Percentiles rank a stretch among this genome's conserved stretches.
Conservation (phyloP, 2,113 vertebrate genomes). For the Nestor notabilis region DNA sequence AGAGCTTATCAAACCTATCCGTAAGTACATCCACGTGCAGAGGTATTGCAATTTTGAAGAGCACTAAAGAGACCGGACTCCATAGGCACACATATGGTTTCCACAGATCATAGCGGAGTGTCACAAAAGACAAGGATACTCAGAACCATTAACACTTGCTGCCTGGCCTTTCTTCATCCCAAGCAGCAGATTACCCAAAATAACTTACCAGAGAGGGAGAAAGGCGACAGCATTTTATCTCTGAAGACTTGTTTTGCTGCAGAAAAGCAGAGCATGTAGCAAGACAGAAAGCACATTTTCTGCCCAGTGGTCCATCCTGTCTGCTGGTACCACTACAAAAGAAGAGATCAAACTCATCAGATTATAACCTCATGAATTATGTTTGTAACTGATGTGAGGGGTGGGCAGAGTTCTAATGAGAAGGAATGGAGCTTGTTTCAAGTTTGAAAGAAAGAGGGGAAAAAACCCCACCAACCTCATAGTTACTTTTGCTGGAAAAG, state of each 20-base stretch:
- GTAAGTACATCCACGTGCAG: neutral
- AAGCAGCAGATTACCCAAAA: neutral
- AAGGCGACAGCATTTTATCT: neutral
- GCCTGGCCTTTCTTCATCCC: neutral
- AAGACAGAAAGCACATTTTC: neutral
- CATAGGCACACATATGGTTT: rapidly evolving
- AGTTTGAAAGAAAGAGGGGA: neutral
- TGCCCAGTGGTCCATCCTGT: neutral
- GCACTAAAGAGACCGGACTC: neutral
- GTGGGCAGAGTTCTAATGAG: neutral
- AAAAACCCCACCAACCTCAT: neutral
- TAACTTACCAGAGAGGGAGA: neutral
- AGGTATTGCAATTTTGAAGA: neutral
- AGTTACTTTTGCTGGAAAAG: neutral
- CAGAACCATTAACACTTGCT: neutral
- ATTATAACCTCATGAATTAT: neutral
- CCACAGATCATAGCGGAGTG: neutral
- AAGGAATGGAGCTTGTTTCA: neutral
- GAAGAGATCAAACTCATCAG: neutral
- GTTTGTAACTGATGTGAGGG: neutral
- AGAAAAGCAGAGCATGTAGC: neutral
- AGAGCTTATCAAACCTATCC: neutral
- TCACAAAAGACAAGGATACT: neutral
- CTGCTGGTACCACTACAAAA: neutral
- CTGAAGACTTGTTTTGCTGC: neutral